Conservation (phyloP, 1,140 invertebrate genomes). For the Halotydeus destructor region DNA sequence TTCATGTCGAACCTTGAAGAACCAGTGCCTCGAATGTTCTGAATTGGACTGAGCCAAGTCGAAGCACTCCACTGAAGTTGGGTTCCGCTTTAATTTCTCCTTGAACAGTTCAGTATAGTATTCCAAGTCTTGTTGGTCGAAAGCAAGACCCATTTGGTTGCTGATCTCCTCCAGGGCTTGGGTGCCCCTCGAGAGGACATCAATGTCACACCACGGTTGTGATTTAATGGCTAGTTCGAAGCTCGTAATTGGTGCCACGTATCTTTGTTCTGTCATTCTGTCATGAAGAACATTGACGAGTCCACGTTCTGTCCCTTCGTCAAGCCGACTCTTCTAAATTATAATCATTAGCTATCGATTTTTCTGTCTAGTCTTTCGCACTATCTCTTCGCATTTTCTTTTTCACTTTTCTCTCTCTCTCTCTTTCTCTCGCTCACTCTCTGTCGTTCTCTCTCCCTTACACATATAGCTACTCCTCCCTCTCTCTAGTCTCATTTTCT, state of each 20-base stretch:
- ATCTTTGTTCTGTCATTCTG: slow-evolving; percentile 60
- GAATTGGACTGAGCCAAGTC: slow-evolving; percentile 97
- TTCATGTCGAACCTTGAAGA: slow-evolving; percentile 39
- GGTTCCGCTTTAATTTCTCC: slow-evolving; percentile 63
- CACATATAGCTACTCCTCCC: too few relatives aligned
- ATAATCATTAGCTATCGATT: too few relatives aligned
- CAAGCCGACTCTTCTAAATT: background rate
- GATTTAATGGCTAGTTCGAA: slow-evolving; percentile 28
- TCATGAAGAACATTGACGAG: slow-evolving; percentile 43
- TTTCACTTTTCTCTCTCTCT: too few relatives aligned
- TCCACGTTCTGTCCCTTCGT: slow-evolving; percentile 1
- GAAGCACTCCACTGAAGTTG: slow-evolving; percentile 91
- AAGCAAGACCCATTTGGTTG: slow-evolving; percentile 56
- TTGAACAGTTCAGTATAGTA: slow-evolving; percentile 63
- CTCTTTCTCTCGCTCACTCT: too few relatives aligned
- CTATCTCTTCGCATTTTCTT: too few relatives aligned
- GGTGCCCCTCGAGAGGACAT: slow-evolving; percentile 50
- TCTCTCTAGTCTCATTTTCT: too few relatives aligned
- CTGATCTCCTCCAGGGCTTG: slow-evolving; percentile 61
- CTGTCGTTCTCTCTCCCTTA: too few relatives aligned
- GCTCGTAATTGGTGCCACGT: slow-evolving; percentile 39
- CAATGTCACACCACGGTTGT: slow-evolving; percentile 57
- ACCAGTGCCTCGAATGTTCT: slow-evolving; percentile 80
- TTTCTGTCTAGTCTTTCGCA: too few relatives aligned
- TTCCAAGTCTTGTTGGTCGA: slow-evolving; percentile 66